Evolutionary conservation across 2,888 invertebrate species (phyloP).

Genomic region (Alentia gelatinosa): DNA sequence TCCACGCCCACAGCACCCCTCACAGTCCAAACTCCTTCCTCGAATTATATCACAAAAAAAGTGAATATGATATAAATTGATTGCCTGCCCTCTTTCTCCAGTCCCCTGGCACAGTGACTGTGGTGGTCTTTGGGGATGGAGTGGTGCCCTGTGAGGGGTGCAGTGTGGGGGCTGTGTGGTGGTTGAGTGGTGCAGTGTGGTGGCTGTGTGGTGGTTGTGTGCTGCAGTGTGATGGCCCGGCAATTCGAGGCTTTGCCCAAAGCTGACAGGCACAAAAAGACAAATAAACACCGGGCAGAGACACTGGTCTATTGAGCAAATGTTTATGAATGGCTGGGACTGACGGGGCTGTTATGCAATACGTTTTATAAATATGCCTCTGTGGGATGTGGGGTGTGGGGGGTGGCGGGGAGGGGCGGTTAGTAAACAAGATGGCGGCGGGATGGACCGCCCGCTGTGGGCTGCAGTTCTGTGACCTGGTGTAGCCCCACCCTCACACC

Average conservation of each 20-base stretch:
- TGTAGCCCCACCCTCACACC: no score
- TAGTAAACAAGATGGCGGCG: neutral
- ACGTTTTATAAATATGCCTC: constrained; percentile 12
- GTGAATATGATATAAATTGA: no score
- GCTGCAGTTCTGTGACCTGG: neutral
- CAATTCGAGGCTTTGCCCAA: neutral
- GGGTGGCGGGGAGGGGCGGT: neutral
- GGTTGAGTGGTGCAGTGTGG: neutral
- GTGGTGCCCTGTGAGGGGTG: neutral
- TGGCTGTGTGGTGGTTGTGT: neutral
- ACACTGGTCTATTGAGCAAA: constrained; percentile 25
- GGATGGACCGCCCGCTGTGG: neutral
- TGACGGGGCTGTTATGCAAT: constrained; percentile 13
- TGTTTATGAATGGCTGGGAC: neutral
- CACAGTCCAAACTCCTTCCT: no score
- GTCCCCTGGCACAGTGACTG: no score
- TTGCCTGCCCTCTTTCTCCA: no score
- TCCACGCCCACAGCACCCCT: no score
- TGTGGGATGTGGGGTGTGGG: neutral
- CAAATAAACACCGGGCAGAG: neutral
- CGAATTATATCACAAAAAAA: no score
- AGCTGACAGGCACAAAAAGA: neutral
- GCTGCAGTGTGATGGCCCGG: neutral
- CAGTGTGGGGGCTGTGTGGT: neutral
- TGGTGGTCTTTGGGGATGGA: no score